Conservation (phyloP, 2,113 vertebrate genomes). For the Chamaea fasciata region DNA sequence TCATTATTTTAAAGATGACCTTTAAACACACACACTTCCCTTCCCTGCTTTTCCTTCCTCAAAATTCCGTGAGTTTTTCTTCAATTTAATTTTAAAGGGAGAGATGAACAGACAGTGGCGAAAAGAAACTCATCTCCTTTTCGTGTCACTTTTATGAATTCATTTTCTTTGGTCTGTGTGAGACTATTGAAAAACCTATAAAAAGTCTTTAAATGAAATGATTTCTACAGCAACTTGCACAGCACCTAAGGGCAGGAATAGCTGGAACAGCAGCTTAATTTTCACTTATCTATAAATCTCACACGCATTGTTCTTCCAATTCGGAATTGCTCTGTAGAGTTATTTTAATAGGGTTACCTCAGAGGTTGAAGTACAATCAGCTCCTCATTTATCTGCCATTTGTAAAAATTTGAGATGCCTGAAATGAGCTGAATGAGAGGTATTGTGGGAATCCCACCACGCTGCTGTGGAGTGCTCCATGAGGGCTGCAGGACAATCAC, state of each 20-base stretch:
- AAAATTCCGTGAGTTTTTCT: neutral
- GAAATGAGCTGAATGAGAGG: neutral
- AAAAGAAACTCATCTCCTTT: slow-evolving; percentile 13
- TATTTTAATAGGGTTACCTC: neutral
- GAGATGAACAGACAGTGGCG: neutral
- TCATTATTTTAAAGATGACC: neutral
- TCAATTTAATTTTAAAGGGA: neutral
- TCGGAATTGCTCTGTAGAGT: neutral
- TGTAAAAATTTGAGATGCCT: neutral
- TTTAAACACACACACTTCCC: neutral
- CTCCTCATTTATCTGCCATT: neutral
- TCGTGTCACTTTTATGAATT: neutral
- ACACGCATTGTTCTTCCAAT: neutral
- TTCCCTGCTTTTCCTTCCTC: neutral
- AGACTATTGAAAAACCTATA: neutral
- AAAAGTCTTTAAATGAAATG: neutral
- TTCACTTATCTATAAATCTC: slow-evolving; percentile 9
- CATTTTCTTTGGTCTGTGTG: neutral
- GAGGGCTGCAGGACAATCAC: neutral
- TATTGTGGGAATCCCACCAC: neutral
- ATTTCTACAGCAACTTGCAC: neutral
- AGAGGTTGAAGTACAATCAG: neutral
- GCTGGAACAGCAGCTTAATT: slow-evolving; percentile 11
- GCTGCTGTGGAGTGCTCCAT: neutral
- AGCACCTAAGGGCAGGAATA: neutral